phyloP scores from a whole-genome alignment of 2,113 vertebrate species.

The Perccottus glenii region DNA sequence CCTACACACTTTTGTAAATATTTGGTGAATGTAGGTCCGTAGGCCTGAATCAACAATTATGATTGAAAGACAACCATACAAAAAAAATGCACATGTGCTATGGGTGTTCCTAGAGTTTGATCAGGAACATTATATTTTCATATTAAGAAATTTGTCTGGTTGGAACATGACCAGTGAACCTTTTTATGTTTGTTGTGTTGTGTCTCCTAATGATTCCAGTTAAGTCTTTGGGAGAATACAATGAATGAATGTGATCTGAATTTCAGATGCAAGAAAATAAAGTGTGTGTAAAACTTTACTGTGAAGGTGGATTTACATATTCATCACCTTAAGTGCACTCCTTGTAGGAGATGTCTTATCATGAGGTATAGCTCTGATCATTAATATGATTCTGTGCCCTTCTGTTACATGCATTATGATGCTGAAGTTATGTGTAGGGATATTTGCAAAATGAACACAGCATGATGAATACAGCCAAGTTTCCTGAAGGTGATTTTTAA shows the following conservation, averaged over 20 bases:
- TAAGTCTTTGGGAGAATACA: background rate
- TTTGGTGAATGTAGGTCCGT: no score
- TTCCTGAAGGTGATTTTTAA: background rate
- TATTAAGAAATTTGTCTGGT: no score
- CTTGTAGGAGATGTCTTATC: slow-evolving; percentile 14
- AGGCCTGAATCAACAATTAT: no score
- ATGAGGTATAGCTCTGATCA: slow-evolving; percentile 1
- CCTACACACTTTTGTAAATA: no score
- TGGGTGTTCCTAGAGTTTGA: no score
- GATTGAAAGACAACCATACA: no score
- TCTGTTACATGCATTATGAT: slow-evolving; percentile 8
- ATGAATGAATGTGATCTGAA: background rate
- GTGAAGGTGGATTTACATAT: slow-evolving; percentile 15
- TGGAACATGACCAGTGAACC: no score
- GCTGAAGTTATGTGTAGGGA: slow-evolving; percentile 2
- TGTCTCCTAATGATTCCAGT: background rate
- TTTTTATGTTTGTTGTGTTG: no score
- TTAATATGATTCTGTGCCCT: slow-evolving; percentile 17
- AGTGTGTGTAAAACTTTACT: background rate
- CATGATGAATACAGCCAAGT: slow-evolving; percentile 8
- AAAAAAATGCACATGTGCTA: no score
- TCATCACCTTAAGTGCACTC: slow-evolving; percentile 19
- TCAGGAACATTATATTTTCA: no score
- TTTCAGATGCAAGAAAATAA: background rate
- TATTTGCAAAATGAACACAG: background rate